Conservation (phyloP, 2,888 invertebrate genomes). For the Orthosia cruda region DNA sequence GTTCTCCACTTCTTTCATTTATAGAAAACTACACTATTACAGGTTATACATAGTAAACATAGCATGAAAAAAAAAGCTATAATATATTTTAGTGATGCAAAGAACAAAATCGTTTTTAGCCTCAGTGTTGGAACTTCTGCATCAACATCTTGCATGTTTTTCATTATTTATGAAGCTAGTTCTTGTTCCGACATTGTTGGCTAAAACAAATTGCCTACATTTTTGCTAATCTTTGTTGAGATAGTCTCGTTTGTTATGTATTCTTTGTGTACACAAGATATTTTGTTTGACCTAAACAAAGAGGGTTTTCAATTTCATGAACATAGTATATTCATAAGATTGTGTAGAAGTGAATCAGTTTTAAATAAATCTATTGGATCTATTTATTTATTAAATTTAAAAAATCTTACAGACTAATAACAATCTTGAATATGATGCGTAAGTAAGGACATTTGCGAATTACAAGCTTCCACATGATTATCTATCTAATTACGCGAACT, state of each 20-base stretch:
- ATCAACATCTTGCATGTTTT: background rate
- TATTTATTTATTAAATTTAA: no score
- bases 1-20: background rate
- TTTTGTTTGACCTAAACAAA: constrained; percentile 8
- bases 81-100: no score
- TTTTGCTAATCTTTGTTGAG: constrained; percentile 17
- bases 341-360: background rate
- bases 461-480: no score
- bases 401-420: no score
- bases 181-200: constrained; percentile 17
- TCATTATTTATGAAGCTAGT: constrained; percentile 15
- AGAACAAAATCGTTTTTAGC: no score
- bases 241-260: background rate
- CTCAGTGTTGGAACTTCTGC: background rate
- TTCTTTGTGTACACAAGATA: background rate
- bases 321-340: background rate
- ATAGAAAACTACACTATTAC: no score
- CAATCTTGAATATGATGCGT: no score
- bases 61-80: no score
- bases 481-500: no score
- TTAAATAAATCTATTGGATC: background rate
- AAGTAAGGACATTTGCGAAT: no score
- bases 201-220: constrained; percentile 29
- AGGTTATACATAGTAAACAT: no score
- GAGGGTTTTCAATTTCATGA: constrained; percentile 5